Evolutionary conservation across 2,113 vertebrate genomes (phyloP).

Genomic region (Gila orcuttii): DNA sequence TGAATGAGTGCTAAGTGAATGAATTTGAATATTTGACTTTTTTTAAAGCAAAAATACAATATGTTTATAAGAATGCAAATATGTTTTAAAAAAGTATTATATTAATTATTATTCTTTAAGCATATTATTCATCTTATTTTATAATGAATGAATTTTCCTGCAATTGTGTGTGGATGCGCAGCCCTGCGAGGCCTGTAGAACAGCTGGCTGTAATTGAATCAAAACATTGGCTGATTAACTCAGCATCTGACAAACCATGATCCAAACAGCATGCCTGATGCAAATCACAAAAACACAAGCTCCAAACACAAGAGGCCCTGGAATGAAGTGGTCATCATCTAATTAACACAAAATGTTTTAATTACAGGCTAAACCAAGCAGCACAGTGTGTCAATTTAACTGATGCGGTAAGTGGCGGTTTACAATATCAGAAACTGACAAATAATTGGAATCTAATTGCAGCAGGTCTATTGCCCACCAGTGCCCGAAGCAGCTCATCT

Average conservation of each 20-base stretch:
- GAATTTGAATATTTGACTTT: neutral
- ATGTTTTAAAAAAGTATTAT: neutral
- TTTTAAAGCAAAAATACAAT: neutral
- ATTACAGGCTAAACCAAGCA: constrained; percentile 99
- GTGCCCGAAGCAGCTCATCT: constrained; percentile 98
- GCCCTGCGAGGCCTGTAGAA: constrained; percentile 93
- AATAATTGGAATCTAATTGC: constrained; percentile 99
- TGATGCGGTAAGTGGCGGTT: constrained; percentile 99
- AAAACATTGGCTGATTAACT: constrained; percentile 99
- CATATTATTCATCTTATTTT: neutral
- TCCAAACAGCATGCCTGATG: constrained; percentile 95
- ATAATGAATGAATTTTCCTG: neutral
- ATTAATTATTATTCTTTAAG: neutral
- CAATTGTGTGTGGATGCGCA: constrained; percentile 63
- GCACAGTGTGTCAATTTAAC: constrained; percentile 99
- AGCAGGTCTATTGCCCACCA: constrained; percentile 99
- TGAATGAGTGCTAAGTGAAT: neutral
- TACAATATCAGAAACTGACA: constrained; percentile 99
- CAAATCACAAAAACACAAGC: constrained; percentile 67
- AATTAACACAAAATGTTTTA: constrained; percentile 99
- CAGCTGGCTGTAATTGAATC: constrained; percentile 99
- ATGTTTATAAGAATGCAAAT: neutral
- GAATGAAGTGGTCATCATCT: constrained; percentile 99
- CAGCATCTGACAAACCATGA: constrained; percentile 98
- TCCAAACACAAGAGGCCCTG: constrained; percentile 95